phyloP scores from a whole-genome alignment of 2,113 vertebrate genomes.

The Clarias gariepinus region DNA sequence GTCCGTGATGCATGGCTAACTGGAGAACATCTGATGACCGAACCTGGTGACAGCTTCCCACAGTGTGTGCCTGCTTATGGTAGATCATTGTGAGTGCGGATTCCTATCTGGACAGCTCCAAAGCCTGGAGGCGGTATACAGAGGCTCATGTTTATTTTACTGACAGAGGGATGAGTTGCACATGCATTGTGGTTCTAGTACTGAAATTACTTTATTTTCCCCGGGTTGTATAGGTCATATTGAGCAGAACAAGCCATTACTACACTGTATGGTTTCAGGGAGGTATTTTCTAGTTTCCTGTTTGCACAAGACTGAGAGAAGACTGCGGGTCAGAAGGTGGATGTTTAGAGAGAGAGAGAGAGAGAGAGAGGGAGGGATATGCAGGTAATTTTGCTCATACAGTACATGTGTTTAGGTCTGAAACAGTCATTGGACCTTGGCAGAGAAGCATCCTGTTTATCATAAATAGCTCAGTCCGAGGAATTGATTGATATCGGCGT shows the following conservation, averaged over 20 bases:
- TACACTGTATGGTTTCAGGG: conserved; percentile 14
- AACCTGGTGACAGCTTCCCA: conserved; percentile 9
- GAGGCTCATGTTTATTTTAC: conserved; percentile 20
- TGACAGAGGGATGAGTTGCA: neutral
- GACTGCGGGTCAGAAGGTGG: conserved; percentile 8
- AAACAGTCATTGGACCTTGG: neutral
- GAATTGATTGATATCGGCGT: neutral
- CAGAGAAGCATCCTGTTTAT: neutral
- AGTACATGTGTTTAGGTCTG: neutral
- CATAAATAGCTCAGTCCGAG: conserved; percentile 31
- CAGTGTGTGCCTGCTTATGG: conserved; percentile 2
- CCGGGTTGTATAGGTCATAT: conserved; percentile 2
- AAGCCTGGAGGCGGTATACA: neutral
- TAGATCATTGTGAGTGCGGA: neutral
- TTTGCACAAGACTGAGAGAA: conserved; percentile 4
- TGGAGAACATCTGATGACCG: neutral
- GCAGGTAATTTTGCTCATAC: neutral
- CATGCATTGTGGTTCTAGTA: neutral
- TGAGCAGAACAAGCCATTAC: conserved; percentile 7
- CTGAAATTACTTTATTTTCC: conserved; percentile 35
- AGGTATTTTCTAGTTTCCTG: conserved; percentile 4
- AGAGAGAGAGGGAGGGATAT: neutral
- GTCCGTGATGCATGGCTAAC: conserved; percentile 12
- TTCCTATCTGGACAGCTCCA: conserved; percentile 17
- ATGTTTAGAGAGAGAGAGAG: neutral